Evolutionary conservation across 2,888 invertebrate species (phyloP).

Genomic region (Leptinotarsa juncta): DNA sequence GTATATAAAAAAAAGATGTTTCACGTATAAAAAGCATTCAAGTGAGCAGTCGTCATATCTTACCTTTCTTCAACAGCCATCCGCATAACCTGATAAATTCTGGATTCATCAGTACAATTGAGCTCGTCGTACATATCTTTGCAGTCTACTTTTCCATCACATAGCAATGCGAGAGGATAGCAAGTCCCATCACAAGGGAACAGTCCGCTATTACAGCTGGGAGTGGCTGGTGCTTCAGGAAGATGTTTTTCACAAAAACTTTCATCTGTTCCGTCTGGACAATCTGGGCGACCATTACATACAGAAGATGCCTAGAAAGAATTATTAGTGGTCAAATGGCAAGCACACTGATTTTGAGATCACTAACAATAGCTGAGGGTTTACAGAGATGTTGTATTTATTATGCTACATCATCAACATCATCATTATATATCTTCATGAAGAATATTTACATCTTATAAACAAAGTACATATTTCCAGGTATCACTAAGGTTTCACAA

Average conservation of each 20-base stretch:
- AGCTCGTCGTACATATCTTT: constrained; percentile 80
- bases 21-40: too few species aligned
- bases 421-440: too few species aligned
- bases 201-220: constrained; percentile 67
- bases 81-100: constrained; percentile 68
- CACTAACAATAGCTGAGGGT: too few species aligned
- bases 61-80: constrained; percentile 73
- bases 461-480: too few species aligned
- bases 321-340: background rate
- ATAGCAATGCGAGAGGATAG: constrained; percentile 71
- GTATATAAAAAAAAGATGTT: too few species aligned
- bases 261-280: constrained; percentile 72
- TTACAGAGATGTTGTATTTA: too few species aligned
- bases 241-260: constrained; percentile 57
- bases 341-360: too few species aligned
- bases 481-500: too few species aligned
- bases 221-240: constrained; percentile 62
- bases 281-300: constrained; percentile 70
- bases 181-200: constrained; percentile 75
- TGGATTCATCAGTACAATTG: constrained; percentile 68
- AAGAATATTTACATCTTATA: too few species aligned
- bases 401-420: too few species aligned
- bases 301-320: constrained; percentile 56
- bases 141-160: constrained; percentile 79
- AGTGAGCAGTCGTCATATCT: background rate